Evolutionary conservation across 2,888 invertebrate genomes (phyloP), one percentile per base, ranked within the genome.

Genomic region (Dryobota labecula): DNA sequence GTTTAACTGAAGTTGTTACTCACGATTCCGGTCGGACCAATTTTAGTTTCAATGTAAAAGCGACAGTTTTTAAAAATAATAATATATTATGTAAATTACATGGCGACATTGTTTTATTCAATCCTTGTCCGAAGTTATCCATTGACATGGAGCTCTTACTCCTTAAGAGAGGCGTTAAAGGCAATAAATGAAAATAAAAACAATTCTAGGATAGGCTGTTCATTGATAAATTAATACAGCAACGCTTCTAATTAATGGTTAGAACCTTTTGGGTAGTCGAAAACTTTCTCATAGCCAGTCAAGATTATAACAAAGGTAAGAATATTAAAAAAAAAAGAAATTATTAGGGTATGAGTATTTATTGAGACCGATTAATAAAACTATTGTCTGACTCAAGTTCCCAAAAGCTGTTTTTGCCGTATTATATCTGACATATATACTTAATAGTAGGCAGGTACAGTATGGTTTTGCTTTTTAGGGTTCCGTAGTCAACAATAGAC

Each of bases 71-170:
- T 92, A 93, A 94, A 94, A 93, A 92, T 93, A 93, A 92, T 94
- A 92, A 92, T 91, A 93, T 90, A 94, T 90, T 91, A 94, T 94
- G 94, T 95, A 94, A 94, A 94, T 93, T 93, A 94, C 87, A 91
- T 84, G 73, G 82, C 51, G 49, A 18, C 63, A 64, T 90, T 85
- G 89, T 94, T 94, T 94, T 80, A 91, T 90, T 83, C 0, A 49
- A 60, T 36, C 18, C 53, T 24, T 51, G 13, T 30, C 20, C 3
- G 3, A 30, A 69, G 11, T 47, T 11, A 38, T 41, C 2, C 2
- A 30, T 9, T 3, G 3, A 11, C 15, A 24, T 45, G 13, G 7
- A 11, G 15, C 9, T 49, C 5, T 6, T 9, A 8, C 6, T 15
- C 1, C 18, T 41, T 30, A 15, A 27, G 1, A 18, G 9, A 36